Conservation (phyloP, 2,797 vertebrate species). For the Psittacula echo region DNA sequence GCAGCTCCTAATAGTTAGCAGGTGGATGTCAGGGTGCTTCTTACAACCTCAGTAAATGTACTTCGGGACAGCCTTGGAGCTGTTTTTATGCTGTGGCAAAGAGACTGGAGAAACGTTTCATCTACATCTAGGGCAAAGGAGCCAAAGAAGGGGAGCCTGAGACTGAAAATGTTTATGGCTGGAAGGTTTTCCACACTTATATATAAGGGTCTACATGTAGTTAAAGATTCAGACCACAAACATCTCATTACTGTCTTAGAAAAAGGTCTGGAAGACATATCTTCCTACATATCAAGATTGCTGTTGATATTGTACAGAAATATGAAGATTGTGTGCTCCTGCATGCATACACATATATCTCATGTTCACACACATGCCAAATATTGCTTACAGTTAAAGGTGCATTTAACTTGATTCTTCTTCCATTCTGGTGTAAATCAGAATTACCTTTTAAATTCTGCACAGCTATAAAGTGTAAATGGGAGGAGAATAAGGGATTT, state of each 20-base stretch:
- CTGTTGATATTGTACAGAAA: not conserved
- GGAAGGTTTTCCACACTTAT: not conserved
- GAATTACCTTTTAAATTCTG: not conserved
- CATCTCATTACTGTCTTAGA: not conserved
- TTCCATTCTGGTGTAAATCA: not conserved
- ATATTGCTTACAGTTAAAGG: not conserved
- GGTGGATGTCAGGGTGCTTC: not conserved
- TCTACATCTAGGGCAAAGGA: not conserved
- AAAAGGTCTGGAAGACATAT: not conserved
- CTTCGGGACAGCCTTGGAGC: not conserved
- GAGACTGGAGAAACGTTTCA: not conserved
- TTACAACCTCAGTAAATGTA: not conserved
- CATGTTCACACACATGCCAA: not conserved
- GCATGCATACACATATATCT: not conserved
- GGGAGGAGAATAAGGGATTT: fast-evolving
- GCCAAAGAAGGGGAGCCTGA: not conserved
- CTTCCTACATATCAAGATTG: not conserved
- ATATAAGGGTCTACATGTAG: not conserved
- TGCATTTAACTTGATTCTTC: not conserved
- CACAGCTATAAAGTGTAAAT: not conserved
- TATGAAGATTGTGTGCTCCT: not conserved
- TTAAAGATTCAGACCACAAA: not conserved
- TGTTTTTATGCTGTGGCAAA: not conserved
- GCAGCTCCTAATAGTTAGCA: not conserved
- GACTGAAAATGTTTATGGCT: not conserved